Conservation (phyloP, 2,888 invertebrate species). For the Drosophila prostipennis region DNA sequence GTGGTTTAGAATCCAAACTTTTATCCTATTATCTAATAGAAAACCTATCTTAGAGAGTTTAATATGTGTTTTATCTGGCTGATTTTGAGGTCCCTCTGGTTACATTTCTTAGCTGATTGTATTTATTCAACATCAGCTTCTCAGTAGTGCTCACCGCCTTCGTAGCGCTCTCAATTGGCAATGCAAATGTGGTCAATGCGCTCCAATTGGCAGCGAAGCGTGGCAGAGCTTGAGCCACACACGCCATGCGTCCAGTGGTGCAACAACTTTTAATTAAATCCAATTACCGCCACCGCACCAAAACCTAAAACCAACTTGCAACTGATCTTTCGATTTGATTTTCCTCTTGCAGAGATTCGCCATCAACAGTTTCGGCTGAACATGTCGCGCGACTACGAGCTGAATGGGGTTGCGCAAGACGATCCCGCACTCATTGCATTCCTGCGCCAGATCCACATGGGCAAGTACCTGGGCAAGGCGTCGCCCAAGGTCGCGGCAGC, state of each 20-base stretch:
- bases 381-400: conserved; percentile 91
- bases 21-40: background rate
- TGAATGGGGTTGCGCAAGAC: conserved; percentile 90
- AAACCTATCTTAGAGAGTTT: too few relatives aligned
- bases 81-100: background rate
- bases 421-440: conserved; percentile 90
- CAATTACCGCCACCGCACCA: conserved; percentile 52
- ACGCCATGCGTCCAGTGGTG: conserved; percentile 74
- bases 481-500: conserved; percentile 40
- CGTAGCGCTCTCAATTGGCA: conserved; percentile 30
- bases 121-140: background rate
- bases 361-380: conserved; percentile 92
- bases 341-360: conserved; percentile 86
- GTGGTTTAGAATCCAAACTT: background rate
- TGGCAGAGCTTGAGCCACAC: conserved; percentile 56
- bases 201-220: conserved; percentile 65
- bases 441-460: conserved; percentile 89
- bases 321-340: conserved; percentile 18
- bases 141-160: background rate
- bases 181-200: conserved; percentile 71
- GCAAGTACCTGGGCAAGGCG: conserved; percentile 81
- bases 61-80: too few relatives aligned
- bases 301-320: conserved; percentile 19
- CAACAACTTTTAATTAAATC: conserved; percentile 75
- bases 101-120: background rate